Base-by-base conservation (phyloP, 1,140 invertebrate genomes). In the Philotrypesis tridentata region DNA sequence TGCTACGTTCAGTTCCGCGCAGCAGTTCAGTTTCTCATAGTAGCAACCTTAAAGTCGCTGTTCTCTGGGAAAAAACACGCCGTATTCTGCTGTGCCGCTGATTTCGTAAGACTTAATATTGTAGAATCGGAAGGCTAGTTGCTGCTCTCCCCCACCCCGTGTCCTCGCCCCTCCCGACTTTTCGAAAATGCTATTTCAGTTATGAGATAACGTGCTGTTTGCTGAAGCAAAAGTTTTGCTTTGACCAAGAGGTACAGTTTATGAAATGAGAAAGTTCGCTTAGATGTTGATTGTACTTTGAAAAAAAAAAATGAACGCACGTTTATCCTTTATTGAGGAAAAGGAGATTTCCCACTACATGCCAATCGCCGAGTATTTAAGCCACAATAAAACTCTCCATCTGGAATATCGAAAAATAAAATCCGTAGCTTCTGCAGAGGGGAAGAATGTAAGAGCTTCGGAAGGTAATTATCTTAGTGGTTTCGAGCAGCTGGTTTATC, bases 81-180 rank as follows among this genome's bases (percentile, higher is more conserved):
- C 37, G 25, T 27, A 65, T 43, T 43, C 21, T 43, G 70, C 48
- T 33, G 25, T 37, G 2, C 70, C 31, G 31, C 70, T 72, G 67
- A 70, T 70, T 70, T 70, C 67, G 31, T 33, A 17, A 70, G 31
- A 70, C 67, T 70, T 70, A 12, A 37, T 70, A 70, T 37, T 33
- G 3, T 65, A 25, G 3, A 27, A 29, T 65, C n/a, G 9, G 23
- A 23, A 27, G 7, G 2, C 25, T 65, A 21, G 23, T 63, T 23
- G 5, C n/a, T 4, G 7, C 60, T 40, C n/a, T n/a, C n/a, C n/a
- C n/a, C n/a, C n/a, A n/a, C n/a, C n/a, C n/a, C n/a, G n/a, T n/a
- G n/a, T n/a, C 33, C 33, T 5, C 33, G 9, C 33, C 33, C 33
- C 9, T 37, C 9, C 12, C 12, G 43, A 21, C 48, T 21, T n/a